Conservation (phyloP, 2,888 invertebrate species). For the Eurytoma adleriae region DNA sequence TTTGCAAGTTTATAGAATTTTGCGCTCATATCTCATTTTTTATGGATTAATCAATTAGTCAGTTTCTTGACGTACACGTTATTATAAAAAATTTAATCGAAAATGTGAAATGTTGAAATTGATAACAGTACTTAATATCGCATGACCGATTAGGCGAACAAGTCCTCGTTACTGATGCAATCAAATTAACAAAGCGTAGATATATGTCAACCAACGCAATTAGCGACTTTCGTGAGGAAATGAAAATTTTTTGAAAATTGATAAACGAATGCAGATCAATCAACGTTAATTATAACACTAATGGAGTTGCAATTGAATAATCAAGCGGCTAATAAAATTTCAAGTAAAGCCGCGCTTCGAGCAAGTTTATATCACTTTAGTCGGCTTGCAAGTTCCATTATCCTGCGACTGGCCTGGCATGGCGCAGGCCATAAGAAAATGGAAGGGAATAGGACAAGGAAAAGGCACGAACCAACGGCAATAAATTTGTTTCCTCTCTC, state of each 20-base stretch:
- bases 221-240: background rate
- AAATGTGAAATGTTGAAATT: no score
- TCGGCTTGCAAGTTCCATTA: background rate
- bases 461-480: background rate
- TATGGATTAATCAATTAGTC: no score
- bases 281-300: background rate
- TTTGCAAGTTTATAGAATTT: no score
- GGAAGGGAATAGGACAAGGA: background rate
- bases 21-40: no score
- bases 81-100: no score
- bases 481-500: constrained; percentile 20
- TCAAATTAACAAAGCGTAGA: constrained; percentile 11
- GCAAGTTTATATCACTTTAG: background rate
- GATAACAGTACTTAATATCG: background rate
- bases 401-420: background rate
- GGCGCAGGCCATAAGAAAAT: background rate
- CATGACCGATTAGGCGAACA: constrained; percentile 14
- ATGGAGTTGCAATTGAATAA: constrained; percentile 8
- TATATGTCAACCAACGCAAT: constrained; percentile 3
- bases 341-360: background rate
- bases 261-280: background rate
- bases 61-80: no score
- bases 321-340: background rate
- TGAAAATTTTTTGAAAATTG: background rate
- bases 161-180: constrained; percentile 18